phyloP scores from a whole-genome alignment of 2,113 vertebrate species.

The western clawed frog (Xenopus tropicalis) region DNA sequence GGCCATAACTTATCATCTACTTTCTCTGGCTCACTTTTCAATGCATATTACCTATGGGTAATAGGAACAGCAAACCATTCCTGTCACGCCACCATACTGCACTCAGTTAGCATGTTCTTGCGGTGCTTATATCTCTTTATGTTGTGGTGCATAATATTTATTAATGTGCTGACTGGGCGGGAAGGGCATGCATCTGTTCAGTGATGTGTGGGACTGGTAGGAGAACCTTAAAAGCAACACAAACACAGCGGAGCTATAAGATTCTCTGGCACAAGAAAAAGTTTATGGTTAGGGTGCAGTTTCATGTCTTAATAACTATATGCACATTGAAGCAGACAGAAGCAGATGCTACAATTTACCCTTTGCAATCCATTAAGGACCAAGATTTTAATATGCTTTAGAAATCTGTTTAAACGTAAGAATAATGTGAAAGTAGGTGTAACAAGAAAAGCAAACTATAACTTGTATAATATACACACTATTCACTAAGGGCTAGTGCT shows the following conservation, averaged over 20 bases:
- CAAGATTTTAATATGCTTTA: no score
- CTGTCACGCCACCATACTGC: constrained; percentile 13
- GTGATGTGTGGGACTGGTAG: background rate
- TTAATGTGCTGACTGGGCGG: constrained; percentile 14
- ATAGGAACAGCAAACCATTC: background rate
- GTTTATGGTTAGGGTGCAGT: background rate
- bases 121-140: constrained; percentile 26
- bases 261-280: background rate
- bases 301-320: background rate
- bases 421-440: no score
- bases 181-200: constrained; percentile 3
- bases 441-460: background rate
- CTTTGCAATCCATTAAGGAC: no score
- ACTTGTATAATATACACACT: background rate
- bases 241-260: background rate
- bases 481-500: background rate
- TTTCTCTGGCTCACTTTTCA: constrained; percentile 1
- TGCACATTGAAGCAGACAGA: background rate
- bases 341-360: background rate
- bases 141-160: constrained; percentile 22
- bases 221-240: background rate
- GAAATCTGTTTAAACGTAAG: no score
- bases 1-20: background rate
- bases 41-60: background rate
- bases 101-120: constrained; percentile 34